Base-by-base conservation (phyloP, 2,113 vertebrate species). In the Caretta caretta region DNA sequence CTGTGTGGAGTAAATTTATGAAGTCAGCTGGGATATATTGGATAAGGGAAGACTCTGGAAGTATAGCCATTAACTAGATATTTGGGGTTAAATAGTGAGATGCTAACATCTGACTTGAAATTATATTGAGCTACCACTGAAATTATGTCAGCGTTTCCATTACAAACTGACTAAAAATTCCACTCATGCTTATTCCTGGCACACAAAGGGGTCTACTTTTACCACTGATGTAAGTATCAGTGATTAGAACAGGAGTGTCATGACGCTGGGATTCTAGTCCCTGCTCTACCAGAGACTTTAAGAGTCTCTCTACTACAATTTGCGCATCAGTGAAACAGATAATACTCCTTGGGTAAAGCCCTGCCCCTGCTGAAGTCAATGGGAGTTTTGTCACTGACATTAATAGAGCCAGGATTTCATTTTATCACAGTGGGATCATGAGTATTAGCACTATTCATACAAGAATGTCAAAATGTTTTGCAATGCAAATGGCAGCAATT, bases 401-500 rank as follows among this genome's bases (percentile, higher is more conserved):
- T 38, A 48, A 48, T 27, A 42, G 42, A 78, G 42, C 22, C 24
- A 78, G 24, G 42, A 78, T 78, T 78, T 78, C 13, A 78, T 46
- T 76, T 76, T 46, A 42, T 76, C 22, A 69, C 31, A 46, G 22
- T 14, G 38, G 7, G 42, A 48, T 48, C 27, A 48, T 46, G 42
- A 27, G 25, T 48, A 24, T 48, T 48, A 27, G 25, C 46, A 78
- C 46, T 46, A 13, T 46, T 48, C 38, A 78, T 48, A 27, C 25
- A 48, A 76, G 38, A 76, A 46, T 78, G 5, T 48, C 11, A 48
- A 78, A 46, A 46, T 4, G 24, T 78, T 25, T 46, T 76, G 72
- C 75, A 78, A 50, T 8, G 16, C 56, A 83, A 89, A 59, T 0
- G 0, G 56, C 56, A 72, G 5, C 0, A 4, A 22, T 69, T 69